A percentile compares a stretch with the other conserved stretches of the same genome.
Evolutionary conservation across 2,888 invertebrate genomes (phyloP).

Genomic region (Platynereis dumerilii): DNA sequence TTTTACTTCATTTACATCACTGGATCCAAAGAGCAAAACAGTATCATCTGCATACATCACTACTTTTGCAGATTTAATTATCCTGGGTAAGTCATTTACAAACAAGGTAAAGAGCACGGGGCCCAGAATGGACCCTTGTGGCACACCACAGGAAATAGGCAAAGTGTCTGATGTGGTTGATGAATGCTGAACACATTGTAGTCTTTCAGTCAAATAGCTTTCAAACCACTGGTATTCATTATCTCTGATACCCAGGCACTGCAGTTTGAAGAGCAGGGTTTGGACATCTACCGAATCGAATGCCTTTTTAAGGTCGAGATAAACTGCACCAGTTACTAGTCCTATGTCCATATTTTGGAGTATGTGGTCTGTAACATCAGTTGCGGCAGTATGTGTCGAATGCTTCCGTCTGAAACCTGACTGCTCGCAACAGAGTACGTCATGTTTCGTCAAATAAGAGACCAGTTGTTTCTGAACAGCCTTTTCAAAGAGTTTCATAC

Average conservation of each 20-base stretch:
- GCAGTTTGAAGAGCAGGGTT: not conserved
- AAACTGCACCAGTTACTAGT: constrained; percentile 4
- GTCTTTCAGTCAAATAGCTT: not conserved
- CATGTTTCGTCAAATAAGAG: not conserved
- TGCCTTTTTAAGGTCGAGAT: constrained; percentile 3
- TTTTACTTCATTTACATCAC: too few species aligned
- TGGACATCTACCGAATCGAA: constrained; percentile 1
- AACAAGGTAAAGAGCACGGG: not conserved
- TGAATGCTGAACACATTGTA: not conserved
- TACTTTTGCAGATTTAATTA: not conserved
- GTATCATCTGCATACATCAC: constrained; percentile 1
- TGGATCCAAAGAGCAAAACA: not conserved
- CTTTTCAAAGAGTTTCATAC: constrained; percentile 4
- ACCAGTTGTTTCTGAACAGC: constrained; percentile 1
- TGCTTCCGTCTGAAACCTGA: constrained; percentile 2
- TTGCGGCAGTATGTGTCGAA: not conserved
- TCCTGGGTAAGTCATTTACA: constrained; percentile 1
- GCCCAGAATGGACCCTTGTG: constrained; percentile 9
- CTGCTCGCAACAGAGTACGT: not conserved
- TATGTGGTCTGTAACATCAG: constrained; percentile 5
- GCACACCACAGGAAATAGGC: not conserved
- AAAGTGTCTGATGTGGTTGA: not conserved
- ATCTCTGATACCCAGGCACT: not conserved
- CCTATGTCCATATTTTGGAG: constrained; percentile 9
- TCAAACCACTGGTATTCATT: not conserved